Base-by-base conservation (phyloP, 1,140 invertebrate genomes). In the Nasonia vitripennis region DNA sequence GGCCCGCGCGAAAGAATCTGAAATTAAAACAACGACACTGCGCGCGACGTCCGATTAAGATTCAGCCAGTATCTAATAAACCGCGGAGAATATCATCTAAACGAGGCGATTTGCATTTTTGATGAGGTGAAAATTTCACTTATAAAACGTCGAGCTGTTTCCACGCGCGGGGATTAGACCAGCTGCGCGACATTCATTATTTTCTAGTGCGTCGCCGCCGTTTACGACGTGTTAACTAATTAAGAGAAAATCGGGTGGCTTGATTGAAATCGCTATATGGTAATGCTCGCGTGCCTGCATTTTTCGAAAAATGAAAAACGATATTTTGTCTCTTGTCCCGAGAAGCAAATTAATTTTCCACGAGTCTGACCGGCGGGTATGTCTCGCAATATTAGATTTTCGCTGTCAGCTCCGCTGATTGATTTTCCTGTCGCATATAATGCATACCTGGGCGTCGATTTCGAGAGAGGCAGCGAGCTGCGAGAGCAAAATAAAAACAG, bases 41-140 rank as follows among this genome's bases (percentile, higher is more conserved):
- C n/a, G 17, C 17, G 7, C 55, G 55, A 62, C 6, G 55, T 6
- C 20, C 55, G 55, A 62, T 62, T 62, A 62, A 62, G 17, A 62
- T 62, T 62, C 55, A 62, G 55, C 6, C 20, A 6, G n/a, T 62
- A 31, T 34, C 68, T 71, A 31, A 31, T n/a, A 75, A 75, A 41
- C 17, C 0, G 37, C 37, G 3, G 34, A 41, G 45, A 51, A 77
- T 3, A 79, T 67, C 27, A 62, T 79, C 23, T 11, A 37, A 62
- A 37, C 2, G 31, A 67, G 17, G 11, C 9, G n/a, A 67, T 79
- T 79, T 62, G 20, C 48, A 79, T 79, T 79, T 79, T 34, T 67
- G 34, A 79, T 67, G 51, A 79, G 55, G 78, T 79, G 78, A 79
- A 79, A 79, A 79, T 79, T 67, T 79, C 10, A 79, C 48, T 67